Percentiles rank a stretch among this genome's conserved stretches.
Evolutionary conservation across 2,888 invertebrate species (phyloP).

Genomic region (Dorcus parallelipipedus): DNA sequence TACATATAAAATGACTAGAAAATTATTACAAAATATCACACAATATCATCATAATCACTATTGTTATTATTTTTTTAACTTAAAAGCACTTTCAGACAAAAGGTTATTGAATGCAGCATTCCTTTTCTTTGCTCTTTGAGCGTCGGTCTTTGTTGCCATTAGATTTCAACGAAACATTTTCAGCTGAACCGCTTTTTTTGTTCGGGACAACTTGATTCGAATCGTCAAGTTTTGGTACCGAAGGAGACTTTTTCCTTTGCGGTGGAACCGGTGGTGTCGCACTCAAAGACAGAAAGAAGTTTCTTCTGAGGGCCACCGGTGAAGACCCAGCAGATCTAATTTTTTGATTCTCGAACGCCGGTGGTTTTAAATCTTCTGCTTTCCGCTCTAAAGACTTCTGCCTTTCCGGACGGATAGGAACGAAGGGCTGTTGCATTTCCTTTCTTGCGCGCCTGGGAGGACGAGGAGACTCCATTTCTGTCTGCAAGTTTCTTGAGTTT

Average conservation of each 20-base stretch:
- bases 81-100: background rate
- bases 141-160: conserved; percentile 10
- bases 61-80: background rate
- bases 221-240: conserved; percentile 3
- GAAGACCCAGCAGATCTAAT: conserved; percentile 13
- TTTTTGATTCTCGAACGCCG: background rate
- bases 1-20: conserved; percentile 40
- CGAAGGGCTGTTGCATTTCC: too few relatives aligned
- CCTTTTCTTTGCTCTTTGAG: conserved; percentile 26
- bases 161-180: conserved; percentile 15
- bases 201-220: background rate
- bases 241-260: conserved; percentile 14
- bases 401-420: conserved; percentile 25
- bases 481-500: too few relatives aligned
- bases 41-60: background rate
- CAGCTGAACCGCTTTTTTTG: conserved; percentile 11
- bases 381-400: conserved; percentile 41
- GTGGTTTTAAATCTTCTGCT: conserved; percentile 3
- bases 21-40: conserved; percentile 21
- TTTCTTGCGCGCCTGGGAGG: too few relatives aligned
- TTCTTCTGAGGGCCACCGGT: conserved; percentile 6
- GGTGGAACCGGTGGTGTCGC: conserved; percentile 11
- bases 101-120: conserved; percentile 30
- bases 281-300: background rate
- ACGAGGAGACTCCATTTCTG: too few relatives aligned